These are phyloP conservation scores for Hyperopisus bebe DNA, from an alignment of 2,113 vertebrate genomes.

Conservation along the genomic window DNA sequence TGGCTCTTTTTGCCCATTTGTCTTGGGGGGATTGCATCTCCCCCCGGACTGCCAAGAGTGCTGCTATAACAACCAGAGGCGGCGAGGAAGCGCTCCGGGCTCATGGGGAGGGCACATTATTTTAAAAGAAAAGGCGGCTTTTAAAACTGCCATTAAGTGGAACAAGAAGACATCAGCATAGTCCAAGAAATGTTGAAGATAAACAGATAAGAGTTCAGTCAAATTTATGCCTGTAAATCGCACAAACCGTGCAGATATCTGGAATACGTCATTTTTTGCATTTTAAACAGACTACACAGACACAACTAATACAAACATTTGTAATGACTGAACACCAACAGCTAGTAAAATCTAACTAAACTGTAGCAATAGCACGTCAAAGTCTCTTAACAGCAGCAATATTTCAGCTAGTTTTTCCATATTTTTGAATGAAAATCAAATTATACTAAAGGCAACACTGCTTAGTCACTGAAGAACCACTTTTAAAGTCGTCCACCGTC, in stretches of 20 bases:
- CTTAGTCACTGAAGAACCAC: not conserved
- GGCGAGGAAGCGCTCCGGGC: conserved; percentile 35
- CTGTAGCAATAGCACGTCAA: conserved; percentile 23
- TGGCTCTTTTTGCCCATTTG: not conserved
- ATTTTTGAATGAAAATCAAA: not conserved
- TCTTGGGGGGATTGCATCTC: not conserved
- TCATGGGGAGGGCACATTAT: conserved; percentile 29
- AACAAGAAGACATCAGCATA: not conserved
- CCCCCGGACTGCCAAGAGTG: not conserved
- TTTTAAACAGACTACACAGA: not conserved
- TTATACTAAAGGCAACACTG: not conserved
- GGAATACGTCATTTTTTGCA: not conserved
- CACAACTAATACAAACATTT: not conserved
- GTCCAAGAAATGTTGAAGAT: not conserved
- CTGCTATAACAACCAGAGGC: conserved; percentile 49
- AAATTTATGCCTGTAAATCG: not conserved
- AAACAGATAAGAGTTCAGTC: not conserved
- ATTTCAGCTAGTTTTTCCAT: conserved; percentile 18
- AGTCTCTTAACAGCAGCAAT: conserved; percentile 9
- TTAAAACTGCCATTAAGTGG: not conserved
- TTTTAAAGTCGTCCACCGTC: not conserved
- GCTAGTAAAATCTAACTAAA: not conserved
- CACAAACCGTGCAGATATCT: not conserved
- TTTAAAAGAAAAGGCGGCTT: not conserved
- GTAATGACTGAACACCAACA: not conserved